phyloP scores from a whole-genome alignment of 2,888 invertebrate species.

The Emmelina monodactyla region DNA sequence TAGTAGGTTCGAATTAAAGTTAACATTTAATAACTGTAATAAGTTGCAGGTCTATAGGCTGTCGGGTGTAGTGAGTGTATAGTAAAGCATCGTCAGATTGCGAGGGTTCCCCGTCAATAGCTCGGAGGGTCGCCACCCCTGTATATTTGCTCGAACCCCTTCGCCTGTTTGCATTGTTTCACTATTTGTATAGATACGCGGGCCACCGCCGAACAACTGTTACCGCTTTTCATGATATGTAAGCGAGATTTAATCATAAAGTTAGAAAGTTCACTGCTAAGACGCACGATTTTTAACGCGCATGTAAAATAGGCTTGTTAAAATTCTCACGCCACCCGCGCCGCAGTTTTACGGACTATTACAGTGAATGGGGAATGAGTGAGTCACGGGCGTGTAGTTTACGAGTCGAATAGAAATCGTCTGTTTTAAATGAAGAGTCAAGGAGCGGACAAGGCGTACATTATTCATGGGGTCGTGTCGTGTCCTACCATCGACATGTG shows the following conservation, averaged over 20 bases:
- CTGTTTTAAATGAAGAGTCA: constrained; percentile 61
- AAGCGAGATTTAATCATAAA: too few relatives aligned
- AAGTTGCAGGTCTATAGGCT: constrained; percentile 28
- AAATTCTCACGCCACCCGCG: constrained; percentile 43
- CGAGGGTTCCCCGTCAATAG: constrained; percentile 37
- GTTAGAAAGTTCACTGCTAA: too few relatives aligned
- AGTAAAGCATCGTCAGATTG: constrained; percentile 39
- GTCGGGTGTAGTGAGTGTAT: constrained; percentile 22
- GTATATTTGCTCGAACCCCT: constrained; percentile 46
- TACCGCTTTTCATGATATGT: constrained; percentile 53
- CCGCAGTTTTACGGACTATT: constrained; percentile 61
- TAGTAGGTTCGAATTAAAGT: background rate
- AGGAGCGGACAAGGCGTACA: constrained; percentile 55
- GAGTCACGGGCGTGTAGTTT: constrained; percentile 59
- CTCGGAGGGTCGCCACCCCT: constrained; percentile 40
- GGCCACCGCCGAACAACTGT: constrained; percentile 47
- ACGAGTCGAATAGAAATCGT: constrained; percentile 63
- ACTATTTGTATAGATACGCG: constrained; percentile 46
- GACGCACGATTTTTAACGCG: too few relatives aligned
- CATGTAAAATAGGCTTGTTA: constrained; percentile 41
- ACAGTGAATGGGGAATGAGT: constrained; percentile 59
- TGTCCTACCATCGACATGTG: constrained; percentile 33
- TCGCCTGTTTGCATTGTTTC: constrained; percentile 55
- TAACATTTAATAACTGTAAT: constrained; percentile 22
- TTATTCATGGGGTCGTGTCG: constrained; percentile 59